Percentiles rank a stretch among this genome's conserved stretches.
Evolutionary conservation across 2,888 invertebrate species (phyloP).

Genomic region (Notodonta dromedarius): DNA sequence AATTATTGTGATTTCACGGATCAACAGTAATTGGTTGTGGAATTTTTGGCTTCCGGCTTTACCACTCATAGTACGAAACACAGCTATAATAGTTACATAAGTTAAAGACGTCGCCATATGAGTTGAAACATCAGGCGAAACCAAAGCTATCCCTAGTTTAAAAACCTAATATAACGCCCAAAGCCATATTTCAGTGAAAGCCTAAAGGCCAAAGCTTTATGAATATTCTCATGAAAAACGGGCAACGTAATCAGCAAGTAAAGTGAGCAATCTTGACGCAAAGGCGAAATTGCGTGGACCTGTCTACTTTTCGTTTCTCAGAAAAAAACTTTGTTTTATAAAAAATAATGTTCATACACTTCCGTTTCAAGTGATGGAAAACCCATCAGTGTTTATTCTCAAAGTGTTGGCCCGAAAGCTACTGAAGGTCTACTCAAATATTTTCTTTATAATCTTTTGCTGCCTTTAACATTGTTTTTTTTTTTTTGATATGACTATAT

Average conservation of each 20-base stretch:
- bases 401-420: no score
- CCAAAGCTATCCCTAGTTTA: not conserved
- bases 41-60: no score
- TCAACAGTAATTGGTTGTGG: not conserved
- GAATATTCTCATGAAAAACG: constrained; percentile 29
- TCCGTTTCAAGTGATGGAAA: constrained; percentile 11
- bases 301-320: constrained; percentile 18
- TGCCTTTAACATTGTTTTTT: no score
- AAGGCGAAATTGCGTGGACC: constrained; percentile 17
- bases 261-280: constrained; percentile 21
- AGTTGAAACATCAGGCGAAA: not conserved
- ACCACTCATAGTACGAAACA: no score
- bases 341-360: constrained; percentile 16
- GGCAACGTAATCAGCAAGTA: constrained; percentile 21
- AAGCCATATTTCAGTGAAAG: constrained; percentile 8
- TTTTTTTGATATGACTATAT: no score
- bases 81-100: no score
- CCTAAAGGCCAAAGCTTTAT: constrained; percentile 16
- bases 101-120: no score
- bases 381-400: constrained; percentile 3
- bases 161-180: not conserved
- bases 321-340: constrained; percentile 13
- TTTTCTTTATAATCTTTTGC: no score
- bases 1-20: not conserved
- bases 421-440: no score